These are phyloP conservation scores for Leptobrachium ailaonicum DNA, from an alignment of 2,113 vertebrate species.

Conservation along the genomic window DNA sequence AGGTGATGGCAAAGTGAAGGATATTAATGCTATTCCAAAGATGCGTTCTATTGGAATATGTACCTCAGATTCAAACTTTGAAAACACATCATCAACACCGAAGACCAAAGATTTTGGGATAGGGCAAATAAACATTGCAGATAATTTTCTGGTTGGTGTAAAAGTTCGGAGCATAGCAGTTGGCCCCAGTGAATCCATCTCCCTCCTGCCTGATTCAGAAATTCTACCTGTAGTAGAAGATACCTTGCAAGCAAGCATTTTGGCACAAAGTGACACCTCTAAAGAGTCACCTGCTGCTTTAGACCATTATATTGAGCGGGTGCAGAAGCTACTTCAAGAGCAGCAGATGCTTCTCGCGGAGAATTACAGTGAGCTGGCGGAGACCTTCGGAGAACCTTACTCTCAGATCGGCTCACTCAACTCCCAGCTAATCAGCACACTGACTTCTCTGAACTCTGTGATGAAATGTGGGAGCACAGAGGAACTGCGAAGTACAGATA, in stretches of 20 bases:
- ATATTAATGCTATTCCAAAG: conserved; percentile 68
- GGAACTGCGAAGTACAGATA: conserved; percentile 69
- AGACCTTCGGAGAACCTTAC: conserved; percentile 89
- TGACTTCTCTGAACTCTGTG: conserved; percentile 88
- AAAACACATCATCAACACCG: conserved; percentile 60
- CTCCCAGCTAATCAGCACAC: conserved; percentile 89
- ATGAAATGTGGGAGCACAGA: conserved; percentile 85
- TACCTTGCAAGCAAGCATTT: conserved; percentile 50
- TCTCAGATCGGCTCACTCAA: conserved; percentile 92
- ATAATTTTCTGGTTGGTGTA: conserved; percentile 90
- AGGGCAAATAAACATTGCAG: conserved; percentile 78
- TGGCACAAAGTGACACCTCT: conserved; percentile 45
- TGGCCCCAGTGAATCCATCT: conserved; percentile 71
- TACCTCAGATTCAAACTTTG: conserved; percentile 65
- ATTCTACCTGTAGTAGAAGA: conserved; percentile 83
- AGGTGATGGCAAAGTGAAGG: conserved; percentile 89
- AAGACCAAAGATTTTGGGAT: conserved; percentile 89
- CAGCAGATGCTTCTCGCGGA: conserved; percentile 91
- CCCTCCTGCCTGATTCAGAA: conserved; percentile 61
- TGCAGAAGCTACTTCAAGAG: conserved; percentile 91
- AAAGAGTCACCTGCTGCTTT: conserved; percentile 66
- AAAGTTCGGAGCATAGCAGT: conserved; percentile 92
- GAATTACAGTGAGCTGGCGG: conserved; percentile 92
- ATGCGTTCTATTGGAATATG: conserved; percentile 83
- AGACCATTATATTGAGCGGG: conserved; percentile 91